Evolutionary conservation across 2,797 vertebrate genomes (phyloP).

Genomic region (Periparus ater): DNA sequence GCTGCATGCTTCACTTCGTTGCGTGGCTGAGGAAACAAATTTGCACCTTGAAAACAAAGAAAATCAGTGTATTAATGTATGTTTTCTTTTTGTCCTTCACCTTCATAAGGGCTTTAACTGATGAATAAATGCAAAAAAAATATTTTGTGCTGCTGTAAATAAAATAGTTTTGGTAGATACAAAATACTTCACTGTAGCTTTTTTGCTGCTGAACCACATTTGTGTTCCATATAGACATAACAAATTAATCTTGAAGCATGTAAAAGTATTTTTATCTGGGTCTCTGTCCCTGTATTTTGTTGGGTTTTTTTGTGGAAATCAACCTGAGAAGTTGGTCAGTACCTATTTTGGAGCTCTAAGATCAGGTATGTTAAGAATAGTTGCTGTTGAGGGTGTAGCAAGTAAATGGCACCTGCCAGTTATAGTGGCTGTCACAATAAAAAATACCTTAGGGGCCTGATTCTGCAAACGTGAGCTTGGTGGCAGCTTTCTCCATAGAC

Average conservation of each 20-base stretch:
- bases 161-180: background rate
- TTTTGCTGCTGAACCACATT: background rate
- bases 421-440: background rate
- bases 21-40: background rate
- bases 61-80: background rate
- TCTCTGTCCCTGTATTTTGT: background rate
- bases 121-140: background rate
- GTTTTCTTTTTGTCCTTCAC: background rate
- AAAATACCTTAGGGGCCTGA: background rate
- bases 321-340: background rate
- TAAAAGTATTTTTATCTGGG: slow-evolving; percentile 17
- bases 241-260: background rate
- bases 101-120: background rate
- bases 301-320: background rate
- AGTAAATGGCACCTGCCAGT: background rate
- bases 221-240: background rate
- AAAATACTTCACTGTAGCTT: background rate
- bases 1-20: background rate
- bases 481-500: background rate
- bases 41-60: background rate
- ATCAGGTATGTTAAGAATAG: background rate
- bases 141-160: slow-evolving; percentile 1
- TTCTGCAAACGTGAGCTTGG: background rate
- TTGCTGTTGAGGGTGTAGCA: background rate
- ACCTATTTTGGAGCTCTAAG: background rate